Percentiles rank a stretch among this genome's conserved stretches.
phyloP scores from a whole-genome alignment of 2,888 invertebrate genomes.

The Synanthedon formicaeformis region DNA sequence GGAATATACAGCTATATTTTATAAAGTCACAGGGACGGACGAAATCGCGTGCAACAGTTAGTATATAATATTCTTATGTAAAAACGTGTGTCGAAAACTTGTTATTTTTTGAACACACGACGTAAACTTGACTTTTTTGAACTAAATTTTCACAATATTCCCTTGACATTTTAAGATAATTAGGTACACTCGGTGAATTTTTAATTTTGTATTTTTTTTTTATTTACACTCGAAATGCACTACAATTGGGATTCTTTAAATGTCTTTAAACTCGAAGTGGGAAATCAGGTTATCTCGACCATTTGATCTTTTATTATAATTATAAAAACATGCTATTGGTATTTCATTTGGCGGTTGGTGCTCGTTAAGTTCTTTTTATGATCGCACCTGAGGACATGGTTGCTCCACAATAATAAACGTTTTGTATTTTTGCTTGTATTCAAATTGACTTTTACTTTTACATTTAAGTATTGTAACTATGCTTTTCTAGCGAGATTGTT shows the following conservation, averaged over 20 bases:
- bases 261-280: slow-evolving; percentile 8
- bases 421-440: not conserved
- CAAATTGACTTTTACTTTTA: too few species aligned
- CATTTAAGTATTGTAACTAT: too few species aligned
- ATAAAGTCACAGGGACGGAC: too few species aligned
- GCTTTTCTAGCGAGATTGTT: too few species aligned
- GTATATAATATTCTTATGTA: too few species aligned
- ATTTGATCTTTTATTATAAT: not conserved
- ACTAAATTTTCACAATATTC: not conserved
- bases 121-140: too few species aligned
- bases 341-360: slow-evolving; percentile 15
- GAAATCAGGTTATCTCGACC: slow-evolving; percentile 16
- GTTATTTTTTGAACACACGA: too few species aligned
- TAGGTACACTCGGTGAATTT: not conserved
- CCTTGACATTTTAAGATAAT: not conserved
- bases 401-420: slow-evolving; percentile 10
- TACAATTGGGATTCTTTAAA: too few species aligned
- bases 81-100: too few species aligned
- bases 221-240: not conserved
- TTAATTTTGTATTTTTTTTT: not conserved
- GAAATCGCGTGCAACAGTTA: too few species aligned
- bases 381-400: slow-evolving; percentile 11
- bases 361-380: slow-evolving; percentile 16
- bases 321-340: slow-evolving; percentile 12
- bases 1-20: too few species aligned